A percentile compares a stretch with the other conserved stretches of the same genome.
These are phyloP conservation scores for Mycetomoellerius zeteki DNA, from an alignment of 1,140 invertebrate species.

Conservation along the genomic window DNA sequence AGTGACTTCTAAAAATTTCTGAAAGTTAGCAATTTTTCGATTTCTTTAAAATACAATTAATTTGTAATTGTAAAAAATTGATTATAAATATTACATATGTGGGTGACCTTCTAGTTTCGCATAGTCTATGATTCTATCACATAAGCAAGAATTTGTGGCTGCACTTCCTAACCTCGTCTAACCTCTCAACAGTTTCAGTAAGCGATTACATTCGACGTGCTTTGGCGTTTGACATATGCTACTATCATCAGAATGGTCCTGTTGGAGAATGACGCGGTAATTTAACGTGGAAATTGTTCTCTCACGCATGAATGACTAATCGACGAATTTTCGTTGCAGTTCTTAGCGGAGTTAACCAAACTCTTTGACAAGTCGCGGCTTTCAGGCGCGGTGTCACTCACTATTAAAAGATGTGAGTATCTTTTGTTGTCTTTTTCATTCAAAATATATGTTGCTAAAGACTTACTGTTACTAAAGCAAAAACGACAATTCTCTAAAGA, in stretches of 20 bases:
- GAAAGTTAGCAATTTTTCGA: neutral
- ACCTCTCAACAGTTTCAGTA: conserved; percentile 62
- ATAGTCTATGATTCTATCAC: neutral
- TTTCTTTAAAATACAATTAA: neutral
- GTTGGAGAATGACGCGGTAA: conserved; percentile 90
- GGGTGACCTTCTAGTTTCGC: neutral
- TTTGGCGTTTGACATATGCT: conserved; percentile 80
- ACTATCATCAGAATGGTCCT: conserved; percentile 88
- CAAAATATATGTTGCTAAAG: neutral
- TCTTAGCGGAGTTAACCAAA: conserved; percentile 89
- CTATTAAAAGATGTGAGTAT: conserved; percentile 91
- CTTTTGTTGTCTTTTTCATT: neutral
- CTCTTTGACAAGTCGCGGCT: conserved; percentile 90
- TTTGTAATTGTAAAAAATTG: neutral
- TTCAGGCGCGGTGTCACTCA: conserved; percentile 89
- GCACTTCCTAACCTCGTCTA: conserved; percentile 56
- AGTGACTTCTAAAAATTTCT: neutral
- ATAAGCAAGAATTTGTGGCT: conserved; percentile 1
- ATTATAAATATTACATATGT: neutral
- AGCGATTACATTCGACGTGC: conserved; percentile 59
- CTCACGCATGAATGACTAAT: neutral
- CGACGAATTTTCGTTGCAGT: conserved; percentile 86
- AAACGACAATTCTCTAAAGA: neutral
- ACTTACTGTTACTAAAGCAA: neutral
- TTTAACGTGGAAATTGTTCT: conserved; percentile 48